These are phyloP conservation scores for Pangasius mekongensis DNA, from an alignment of 2,797 vertebrate species.

Conservation along the genomic window DNA sequence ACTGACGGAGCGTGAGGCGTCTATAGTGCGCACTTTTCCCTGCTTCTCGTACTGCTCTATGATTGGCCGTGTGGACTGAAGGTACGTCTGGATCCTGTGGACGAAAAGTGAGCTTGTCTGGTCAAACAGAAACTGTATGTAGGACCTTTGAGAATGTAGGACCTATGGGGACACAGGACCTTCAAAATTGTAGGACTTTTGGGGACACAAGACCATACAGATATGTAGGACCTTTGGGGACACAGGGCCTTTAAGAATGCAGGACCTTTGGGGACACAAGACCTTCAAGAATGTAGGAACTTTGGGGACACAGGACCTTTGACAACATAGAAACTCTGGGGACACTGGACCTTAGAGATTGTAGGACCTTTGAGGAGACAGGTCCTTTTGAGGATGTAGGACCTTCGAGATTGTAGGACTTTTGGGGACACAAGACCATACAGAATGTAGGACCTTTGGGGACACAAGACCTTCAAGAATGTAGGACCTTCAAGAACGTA, in stretches of 20 bases:
- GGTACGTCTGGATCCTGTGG: constrained; percentile 92
- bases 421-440: background rate
- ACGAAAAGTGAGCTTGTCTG: background rate
- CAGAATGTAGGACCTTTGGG: background rate
- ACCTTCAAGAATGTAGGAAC: background rate
- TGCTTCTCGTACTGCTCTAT: constrained; percentile 87
- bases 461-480: background rate
- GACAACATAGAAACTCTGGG: too few relatives aligned
- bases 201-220: background rate
- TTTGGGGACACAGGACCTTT: background rate
- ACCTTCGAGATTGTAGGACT: background rate
- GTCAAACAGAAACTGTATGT: background rate
- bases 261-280: background rate
- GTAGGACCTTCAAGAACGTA: background rate
- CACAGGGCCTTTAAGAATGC: background rate
- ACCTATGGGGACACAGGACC: background rate
- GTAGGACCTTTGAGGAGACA: background rate
- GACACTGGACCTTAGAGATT: background rate
- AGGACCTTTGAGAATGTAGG: too few relatives aligned
- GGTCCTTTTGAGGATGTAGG: rapidly evolving
- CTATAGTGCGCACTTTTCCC: constrained; percentile 90
- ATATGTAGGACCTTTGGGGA: background rate
- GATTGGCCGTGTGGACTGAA: constrained; percentile 93
- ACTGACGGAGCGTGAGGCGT: constrained; percentile 87
- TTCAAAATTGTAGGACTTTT: background rate